Conservation (phyloP, 2,797 vertebrate genomes). For the Melopsittacus undulatus region DNA sequence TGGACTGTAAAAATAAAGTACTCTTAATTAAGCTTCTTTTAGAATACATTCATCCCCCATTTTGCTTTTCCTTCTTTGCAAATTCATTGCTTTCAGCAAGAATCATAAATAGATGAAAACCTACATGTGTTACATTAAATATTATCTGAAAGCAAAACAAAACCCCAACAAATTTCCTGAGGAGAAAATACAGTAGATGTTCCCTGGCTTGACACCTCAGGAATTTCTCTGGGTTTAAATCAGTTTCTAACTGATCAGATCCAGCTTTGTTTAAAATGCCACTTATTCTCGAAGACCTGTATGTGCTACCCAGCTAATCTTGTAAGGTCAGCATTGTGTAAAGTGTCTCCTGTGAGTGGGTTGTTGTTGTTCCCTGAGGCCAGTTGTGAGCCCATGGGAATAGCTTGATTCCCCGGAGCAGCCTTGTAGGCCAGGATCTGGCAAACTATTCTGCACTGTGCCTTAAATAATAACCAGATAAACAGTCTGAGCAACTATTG, state of each 20-base stretch:
- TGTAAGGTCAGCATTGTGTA: fast-evolving
- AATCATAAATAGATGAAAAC: not conserved
- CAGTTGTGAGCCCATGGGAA: not conserved
- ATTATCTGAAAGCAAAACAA: not conserved
- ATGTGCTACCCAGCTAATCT: not conserved
- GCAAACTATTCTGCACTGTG: not conserved
- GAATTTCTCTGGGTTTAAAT: not conserved
- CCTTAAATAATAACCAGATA: not conserved
- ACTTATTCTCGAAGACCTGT: not conserved
- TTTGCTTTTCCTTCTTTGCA: not conserved
- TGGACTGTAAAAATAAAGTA: not conserved
- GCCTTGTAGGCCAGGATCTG: not conserved
- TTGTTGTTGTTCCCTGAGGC: not conserved
- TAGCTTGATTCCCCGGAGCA: not conserved
- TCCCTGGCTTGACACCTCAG: not conserved
- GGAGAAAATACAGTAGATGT: not conserved
- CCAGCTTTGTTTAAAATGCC: not conserved
- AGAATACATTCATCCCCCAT: not conserved
- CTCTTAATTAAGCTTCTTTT: not conserved
- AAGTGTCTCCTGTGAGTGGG: not conserved
- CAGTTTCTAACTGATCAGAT: not conserved
- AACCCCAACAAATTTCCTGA: not conserved
- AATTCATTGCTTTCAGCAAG: not conserved
- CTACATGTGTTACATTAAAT: not conserved
- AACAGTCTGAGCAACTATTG: not conserved